Base-by-base conservation (phyloP, 2,797 vertebrate genomes). In the Acipenser ruthenus region DNA sequence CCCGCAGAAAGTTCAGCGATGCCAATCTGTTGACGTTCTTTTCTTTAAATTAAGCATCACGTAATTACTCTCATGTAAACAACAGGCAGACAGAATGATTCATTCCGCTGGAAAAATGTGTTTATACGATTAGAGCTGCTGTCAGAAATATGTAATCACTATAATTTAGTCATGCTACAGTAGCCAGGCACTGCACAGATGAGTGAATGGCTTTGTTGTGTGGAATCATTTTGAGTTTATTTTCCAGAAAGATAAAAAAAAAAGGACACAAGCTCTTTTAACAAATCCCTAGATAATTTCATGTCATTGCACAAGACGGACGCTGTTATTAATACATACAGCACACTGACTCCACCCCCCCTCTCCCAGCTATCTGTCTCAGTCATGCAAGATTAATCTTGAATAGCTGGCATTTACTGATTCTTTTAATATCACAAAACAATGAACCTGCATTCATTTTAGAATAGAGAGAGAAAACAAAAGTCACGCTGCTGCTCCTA, bases 31-130 rank as follows among this genome's bases (percentile, higher is more conserved):
- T 81, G 77, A 77, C 78, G 64, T 53, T 74, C 79, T 80, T 77
- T 78, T 78, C 73, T 72, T 75, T 72, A 87, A 88, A 89, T 83
- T 84, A 83, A 81, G 79, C 83, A 10, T 82, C 77, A 76, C 76
- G 15, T 75, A 84, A 86, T 86, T 79, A 76, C 70, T 77, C 71
- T 67, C 75, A 72, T 80, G 83, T 80, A 80, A 83, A 88, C 82
- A 80, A 73, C 74, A 71, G 8, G 71, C 79, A 82, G 78, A 84
- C 81, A 72, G 75, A 83, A 80, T 76, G 72, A 84, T 77, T 73
- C 69, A 71, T 74, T 74, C 62, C 74, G 72, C 67, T 70, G 68
- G 79, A 78, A 80, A 80, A 77, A 37, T 37, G 71, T 78, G 74
- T 67, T 80, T 78, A 86, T 80, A 77, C 70, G 82, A 79, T 78